Conservation (phyloP, 1,140 invertebrate species). For the Archivesica marissinica region DNA sequence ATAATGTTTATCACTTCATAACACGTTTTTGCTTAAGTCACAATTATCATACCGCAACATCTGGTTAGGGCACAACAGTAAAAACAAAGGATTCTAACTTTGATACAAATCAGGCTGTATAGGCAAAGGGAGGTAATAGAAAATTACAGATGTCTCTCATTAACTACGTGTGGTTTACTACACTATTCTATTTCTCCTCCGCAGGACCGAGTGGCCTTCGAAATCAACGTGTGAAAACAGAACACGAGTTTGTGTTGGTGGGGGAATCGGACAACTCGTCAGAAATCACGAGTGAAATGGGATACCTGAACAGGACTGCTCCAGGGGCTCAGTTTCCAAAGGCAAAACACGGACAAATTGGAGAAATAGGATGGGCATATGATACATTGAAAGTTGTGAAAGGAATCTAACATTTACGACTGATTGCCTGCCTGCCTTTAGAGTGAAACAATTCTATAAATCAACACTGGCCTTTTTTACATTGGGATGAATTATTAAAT, state of each 20-base stretch:
- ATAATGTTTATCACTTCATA: no score
- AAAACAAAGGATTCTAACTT: no score
- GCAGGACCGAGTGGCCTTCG: slow-evolving; percentile 60
- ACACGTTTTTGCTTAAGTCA: no score
- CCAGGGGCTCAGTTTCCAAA: slow-evolving; percentile 53
- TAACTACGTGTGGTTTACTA: no score
- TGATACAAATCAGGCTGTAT: no score
- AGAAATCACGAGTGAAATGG: slow-evolving; percentile 66
- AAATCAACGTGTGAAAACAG: slow-evolving; percentile 53
- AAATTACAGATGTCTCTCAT: no score
- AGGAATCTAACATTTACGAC: slow-evolving; percentile 54
- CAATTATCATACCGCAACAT: no score
- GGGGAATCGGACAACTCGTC: slow-evolving; percentile 40
- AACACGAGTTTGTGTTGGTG: slow-evolving; percentile 49
- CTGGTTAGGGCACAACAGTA: no score
- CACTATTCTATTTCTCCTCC: no score
- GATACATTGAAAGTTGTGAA: slow-evolving; percentile 65
- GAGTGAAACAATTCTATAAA: neutral
- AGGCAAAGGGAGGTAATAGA: no score
- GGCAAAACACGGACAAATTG: slow-evolving; percentile 66
- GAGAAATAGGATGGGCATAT: slow-evolving; percentile 65
- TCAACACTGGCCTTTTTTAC: neutral
- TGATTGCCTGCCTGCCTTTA: neutral
- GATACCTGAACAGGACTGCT: slow-evolving; percentile 60
- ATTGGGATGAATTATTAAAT: neutral